Percentiles rank a stretch among this genome's conserved stretches.
Conservation (phyloP, 2,113 vertebrate genomes). For the Cynocephalus volans region DNA sequence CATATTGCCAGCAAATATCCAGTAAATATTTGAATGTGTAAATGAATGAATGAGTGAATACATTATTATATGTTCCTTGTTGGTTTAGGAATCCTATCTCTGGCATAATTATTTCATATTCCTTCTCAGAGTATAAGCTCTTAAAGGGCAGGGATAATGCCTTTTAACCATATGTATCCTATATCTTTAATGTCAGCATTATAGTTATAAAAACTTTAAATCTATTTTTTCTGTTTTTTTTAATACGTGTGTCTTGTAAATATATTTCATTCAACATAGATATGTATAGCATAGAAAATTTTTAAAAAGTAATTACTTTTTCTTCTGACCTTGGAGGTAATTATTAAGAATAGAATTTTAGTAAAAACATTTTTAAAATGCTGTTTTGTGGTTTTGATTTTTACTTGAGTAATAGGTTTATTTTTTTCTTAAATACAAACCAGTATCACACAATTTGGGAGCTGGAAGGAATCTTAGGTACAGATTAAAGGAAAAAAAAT, state of each 20-base stretch:
- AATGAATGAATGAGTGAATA: conserved; percentile 18
- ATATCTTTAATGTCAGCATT: not conserved
- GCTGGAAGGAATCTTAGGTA: conserved; percentile 1
- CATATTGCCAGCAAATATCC: not conserved
- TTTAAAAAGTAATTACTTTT: not conserved
- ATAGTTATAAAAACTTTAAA: conserved; percentile 24
- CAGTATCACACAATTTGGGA: not conserved
- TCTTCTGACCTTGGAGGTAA: not conserved
- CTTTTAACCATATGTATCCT: not conserved
- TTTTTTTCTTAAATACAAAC: not conserved
- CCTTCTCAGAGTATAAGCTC: not conserved
- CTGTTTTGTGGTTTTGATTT: not conserved
- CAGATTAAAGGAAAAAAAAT: not conserved
- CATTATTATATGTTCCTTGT: not conserved
- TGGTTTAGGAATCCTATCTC: not conserved
- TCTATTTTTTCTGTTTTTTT: not conserved
- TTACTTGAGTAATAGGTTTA: conserved; percentile 8
- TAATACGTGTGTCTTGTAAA: not conserved
- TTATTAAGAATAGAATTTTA: conserved; percentile 49
- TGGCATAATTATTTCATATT: conserved; percentile 7
- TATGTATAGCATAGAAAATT: not conserved
- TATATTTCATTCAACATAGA: not conserved
- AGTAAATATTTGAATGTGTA: conserved; percentile 23
- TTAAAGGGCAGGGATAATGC: not conserved
- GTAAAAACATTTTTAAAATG: not conserved